Evolutionary conservation across 35 echinoderm and acorn worm genomes (phyloP).

Genomic region (Patiria miniata): DNA sequence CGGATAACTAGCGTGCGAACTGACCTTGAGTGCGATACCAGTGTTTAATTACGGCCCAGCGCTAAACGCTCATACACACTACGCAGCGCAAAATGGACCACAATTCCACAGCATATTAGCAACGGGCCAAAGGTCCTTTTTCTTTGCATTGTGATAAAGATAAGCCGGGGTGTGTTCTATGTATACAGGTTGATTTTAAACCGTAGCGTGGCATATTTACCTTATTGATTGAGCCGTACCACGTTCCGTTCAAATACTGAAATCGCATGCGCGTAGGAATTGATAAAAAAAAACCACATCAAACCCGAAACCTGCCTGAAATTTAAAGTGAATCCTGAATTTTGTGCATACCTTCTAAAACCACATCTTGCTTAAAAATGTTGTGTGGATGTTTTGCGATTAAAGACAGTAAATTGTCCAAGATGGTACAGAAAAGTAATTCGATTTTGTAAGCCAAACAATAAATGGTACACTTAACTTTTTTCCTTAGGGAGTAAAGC

Average conservation of each 20-base stretch:
- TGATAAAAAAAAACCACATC: too few relatives aligned
- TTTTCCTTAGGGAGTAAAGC: too few relatives aligned
- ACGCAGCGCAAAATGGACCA: not conserved
- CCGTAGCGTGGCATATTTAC: conserved; percentile 21
- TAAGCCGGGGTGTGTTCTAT: conserved; percentile 30
- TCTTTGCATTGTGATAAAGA: conserved; percentile 23
- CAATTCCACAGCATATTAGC: not conserved
- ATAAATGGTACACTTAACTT: too few relatives aligned
- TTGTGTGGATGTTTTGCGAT: too few relatives aligned
- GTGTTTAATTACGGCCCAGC: not conserved
- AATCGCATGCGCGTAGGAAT: too few relatives aligned
- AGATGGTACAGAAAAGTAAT: too few relatives aligned
- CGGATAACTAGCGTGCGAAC: not conserved
- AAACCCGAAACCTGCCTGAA: too few relatives aligned
- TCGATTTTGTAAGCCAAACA: too few relatives aligned
- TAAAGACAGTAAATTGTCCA: too few relatives aligned
- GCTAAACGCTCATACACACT: not conserved
- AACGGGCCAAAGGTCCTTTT: conserved; percentile 3
- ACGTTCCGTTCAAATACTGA: not conserved
- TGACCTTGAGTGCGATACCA: conserved; percentile 1
- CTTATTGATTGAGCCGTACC: conserved; percentile 12
- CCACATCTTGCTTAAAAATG: too few relatives aligned
- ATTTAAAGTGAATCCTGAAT: too few relatives aligned
- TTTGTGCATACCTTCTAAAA: too few relatives aligned
- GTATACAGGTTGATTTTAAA: conserved; percentile 25